Conservation (phyloP, 2,888 invertebrate genomes). For the Drosophila gaucha region DNA sequence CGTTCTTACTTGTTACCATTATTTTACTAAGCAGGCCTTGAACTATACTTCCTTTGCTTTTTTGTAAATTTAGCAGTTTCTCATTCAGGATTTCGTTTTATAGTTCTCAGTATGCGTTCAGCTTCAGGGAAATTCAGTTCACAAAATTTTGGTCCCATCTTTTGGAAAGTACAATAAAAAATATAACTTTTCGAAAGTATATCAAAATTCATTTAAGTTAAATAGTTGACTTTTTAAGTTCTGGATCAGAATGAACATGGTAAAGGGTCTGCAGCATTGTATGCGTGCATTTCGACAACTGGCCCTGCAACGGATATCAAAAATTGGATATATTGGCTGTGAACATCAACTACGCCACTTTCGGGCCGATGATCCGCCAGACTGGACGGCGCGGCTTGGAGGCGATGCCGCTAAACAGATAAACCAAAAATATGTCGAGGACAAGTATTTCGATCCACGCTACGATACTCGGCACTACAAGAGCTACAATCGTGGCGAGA, state of each 20-base stretch:
- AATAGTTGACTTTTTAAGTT: background rate
- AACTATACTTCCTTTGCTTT: too few species aligned
- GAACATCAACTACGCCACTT: slow-evolving; percentile 18
- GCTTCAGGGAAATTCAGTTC: slow-evolving; percentile 26
- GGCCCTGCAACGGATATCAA: background rate
- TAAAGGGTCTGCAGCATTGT: slow-evolving; percentile 11
- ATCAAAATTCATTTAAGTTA: slow-evolving; percentile 15
- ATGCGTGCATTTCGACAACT: background rate
- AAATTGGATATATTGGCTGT: background rate
- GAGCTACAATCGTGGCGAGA: background rate
- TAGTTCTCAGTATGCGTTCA: slow-evolving; percentile 8
- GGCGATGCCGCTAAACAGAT: background rate
- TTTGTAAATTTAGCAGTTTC: background rate
- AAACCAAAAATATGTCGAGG: slow-evolving; percentile 16
- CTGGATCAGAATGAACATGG: slow-evolving; percentile 18
- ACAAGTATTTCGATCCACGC: slow-evolving; percentile 17
- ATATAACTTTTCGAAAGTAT: slow-evolving; percentile 2
- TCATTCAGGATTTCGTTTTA: background rate
- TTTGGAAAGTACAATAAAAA: slow-evolving; percentile 20
- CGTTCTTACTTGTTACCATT: too few species aligned
- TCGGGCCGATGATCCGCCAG: slow-evolving; percentile 7
- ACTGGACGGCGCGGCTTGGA: background rate
- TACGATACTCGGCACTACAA: slow-evolving; percentile 14
- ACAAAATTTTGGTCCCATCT: slow-evolving; percentile 35
- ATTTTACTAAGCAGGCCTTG: slow-evolving; percentile 3